Evolutionary conservation across 1,140 invertebrate species (phyloP).

Genomic region (Dryas iulia): DNA sequence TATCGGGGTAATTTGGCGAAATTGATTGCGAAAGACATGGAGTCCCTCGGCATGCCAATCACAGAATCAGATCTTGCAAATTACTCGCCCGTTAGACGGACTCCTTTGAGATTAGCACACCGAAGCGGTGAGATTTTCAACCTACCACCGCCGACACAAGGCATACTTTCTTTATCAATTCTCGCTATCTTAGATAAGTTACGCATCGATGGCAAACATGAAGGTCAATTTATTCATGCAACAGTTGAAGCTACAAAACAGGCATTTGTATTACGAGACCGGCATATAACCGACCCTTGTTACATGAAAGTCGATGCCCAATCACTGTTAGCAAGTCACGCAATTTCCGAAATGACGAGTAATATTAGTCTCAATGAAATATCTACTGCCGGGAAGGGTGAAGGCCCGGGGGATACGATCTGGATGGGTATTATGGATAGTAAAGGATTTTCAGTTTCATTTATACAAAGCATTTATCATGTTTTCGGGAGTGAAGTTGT

Average conservation of each 20-base stretch:
- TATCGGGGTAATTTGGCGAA: conserved; percentile 61
- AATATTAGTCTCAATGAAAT: conserved; percentile 48
- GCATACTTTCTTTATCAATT: conserved; percentile 61
- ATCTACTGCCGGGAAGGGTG: conserved; percentile 37
- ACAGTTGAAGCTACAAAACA: conserved; percentile 70
- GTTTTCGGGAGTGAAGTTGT: conserved; percentile 60
- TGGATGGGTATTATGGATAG: conserved; percentile 72
- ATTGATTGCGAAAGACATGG: conserved; percentile 61
- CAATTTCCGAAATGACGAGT: conserved; percentile 53
- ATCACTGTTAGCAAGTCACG: conserved; percentile 44
- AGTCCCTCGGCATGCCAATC: conserved; percentile 58
- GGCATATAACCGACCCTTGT: conserved; percentile 63
- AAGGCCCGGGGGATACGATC: conserved; percentile 62
- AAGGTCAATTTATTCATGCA: conserved; percentile 66
- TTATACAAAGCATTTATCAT: conserved; percentile 68
- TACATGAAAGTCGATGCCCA: conserved; percentile 58
- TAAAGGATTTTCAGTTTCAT: conserved; percentile 69
- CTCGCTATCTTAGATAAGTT: conserved; percentile 65
- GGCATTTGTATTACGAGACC: conserved; percentile 59
- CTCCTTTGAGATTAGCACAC: conserved; percentile 52
- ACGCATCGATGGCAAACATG: conserved; percentile 57
- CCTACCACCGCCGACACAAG: conserved; percentile 66
- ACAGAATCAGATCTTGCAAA: conserved; percentile 60
- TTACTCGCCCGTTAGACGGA: conserved; percentile 54
- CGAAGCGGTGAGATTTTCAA: conserved; percentile 58